These are phyloP conservation scores for Sprattus sprattus DNA, from an alignment of 2,113 vertebrate genomes.

Conservation along the genomic window DNA sequence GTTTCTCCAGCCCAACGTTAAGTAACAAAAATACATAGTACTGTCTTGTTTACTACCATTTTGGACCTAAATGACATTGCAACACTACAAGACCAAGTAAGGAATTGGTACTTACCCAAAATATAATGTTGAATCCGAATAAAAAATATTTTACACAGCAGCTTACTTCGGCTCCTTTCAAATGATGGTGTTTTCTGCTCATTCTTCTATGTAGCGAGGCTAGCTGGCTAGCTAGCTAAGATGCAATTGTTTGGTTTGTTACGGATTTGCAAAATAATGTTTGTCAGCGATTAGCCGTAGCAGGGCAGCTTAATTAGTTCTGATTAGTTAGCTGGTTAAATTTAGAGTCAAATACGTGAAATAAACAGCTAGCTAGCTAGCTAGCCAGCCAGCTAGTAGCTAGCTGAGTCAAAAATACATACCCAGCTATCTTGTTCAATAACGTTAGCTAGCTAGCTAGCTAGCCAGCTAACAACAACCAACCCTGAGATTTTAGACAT, in stretches of 20 bases:
- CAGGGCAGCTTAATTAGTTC: background rate
- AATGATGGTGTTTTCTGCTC: constrained; percentile 72
- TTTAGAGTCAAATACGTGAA: background rate
- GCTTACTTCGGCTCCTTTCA: constrained; percentile 77
- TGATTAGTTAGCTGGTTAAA: background rate
- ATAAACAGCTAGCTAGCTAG: background rate
- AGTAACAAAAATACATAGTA: background rate
- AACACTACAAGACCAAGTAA: background rate
- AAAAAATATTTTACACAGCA: constrained; percentile 78
- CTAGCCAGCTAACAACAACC: constrained; percentile 35
- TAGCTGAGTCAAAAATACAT: constrained; percentile 11
- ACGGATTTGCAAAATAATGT: background rate
- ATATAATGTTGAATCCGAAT: constrained; percentile 78
- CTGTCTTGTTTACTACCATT: background rate
- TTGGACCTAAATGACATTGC: background rate
- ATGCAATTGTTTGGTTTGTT: background rate
- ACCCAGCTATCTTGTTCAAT: constrained; percentile 1
- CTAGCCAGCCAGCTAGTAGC: background rate
- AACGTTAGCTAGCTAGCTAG: constrained; percentile 46
- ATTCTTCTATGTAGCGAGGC: constrained; percentile 62
- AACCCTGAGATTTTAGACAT: constrained; percentile 20
- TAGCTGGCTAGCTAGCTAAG: constrained; percentile 42
- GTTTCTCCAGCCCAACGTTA: background rate
- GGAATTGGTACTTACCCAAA: constrained; percentile 70
- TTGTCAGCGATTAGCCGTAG: background rate